Conservation (phyloP, 2,888 invertebrate species). For the Cyclophora punctaria region DNA sequence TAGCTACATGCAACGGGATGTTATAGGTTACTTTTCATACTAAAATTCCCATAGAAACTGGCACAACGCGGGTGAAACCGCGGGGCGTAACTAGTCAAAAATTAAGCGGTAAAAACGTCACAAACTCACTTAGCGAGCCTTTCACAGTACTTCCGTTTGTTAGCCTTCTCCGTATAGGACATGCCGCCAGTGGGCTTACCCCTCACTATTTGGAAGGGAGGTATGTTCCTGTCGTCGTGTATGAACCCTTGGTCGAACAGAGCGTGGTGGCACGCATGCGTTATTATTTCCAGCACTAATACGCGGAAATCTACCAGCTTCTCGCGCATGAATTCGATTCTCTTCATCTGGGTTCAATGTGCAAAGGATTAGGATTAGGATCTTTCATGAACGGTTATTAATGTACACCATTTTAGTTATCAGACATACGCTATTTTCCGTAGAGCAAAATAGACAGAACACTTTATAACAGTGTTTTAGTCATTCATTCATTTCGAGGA, state of each 20-base stretch:
- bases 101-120: background rate
- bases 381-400: too few relatives aligned
- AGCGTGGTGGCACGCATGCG: constrained; percentile 83
- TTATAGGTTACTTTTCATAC: too few relatives aligned
- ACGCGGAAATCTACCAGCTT: constrained; percentile 49
- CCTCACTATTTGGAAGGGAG: constrained; percentile 64
- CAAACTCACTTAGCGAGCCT: constrained; percentile 82
- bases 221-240: constrained; percentile 80
- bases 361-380: too few relatives aligned
- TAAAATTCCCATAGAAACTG: too few relatives aligned
- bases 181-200: constrained; percentile 80
- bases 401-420: too few relatives aligned
- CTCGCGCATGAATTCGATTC: constrained; percentile 48
- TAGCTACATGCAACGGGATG: too few relatives aligned
- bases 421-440: too few relatives aligned
- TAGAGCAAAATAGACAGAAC: too few relatives aligned
- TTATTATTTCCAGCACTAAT: constrained; percentile 59
- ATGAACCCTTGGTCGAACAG: constrained; percentile 85
- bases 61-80: too few relatives aligned
- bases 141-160: constrained; percentile 86
- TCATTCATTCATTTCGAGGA: too few relatives aligned
- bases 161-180: constrained; percentile 91
- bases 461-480: too few relatives aligned
- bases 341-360: constrained; percentile 53
- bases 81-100: background rate